Percentiles rank a stretch among this genome's conserved stretches.
These are phyloP conservation scores for Antitype chi DNA, from an alignment of 2,888 invertebrate species.

Conservation along the genomic window DNA sequence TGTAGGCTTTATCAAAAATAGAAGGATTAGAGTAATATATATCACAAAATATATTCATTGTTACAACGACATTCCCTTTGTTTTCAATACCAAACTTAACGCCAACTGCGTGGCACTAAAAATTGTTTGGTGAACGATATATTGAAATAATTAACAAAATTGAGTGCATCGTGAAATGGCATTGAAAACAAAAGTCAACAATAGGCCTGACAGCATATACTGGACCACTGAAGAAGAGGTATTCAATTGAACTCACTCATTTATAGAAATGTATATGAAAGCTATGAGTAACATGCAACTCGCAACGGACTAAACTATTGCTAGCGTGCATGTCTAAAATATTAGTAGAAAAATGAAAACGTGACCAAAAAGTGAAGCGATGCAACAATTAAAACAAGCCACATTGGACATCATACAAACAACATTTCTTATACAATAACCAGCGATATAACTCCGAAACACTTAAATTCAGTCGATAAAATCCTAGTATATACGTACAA, in stretches of 20 bases:
- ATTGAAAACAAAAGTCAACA: slow-evolving; percentile 86
- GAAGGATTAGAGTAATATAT: slow-evolving; percentile 89
- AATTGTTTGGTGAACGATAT: slow-evolving; percentile 27
- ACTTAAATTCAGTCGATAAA: slow-evolving; percentile 85
- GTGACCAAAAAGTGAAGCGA: slow-evolving; percentile 63
- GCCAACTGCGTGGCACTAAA: slow-evolving; percentile 37
- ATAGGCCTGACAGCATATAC: slow-evolving; percentile 85
- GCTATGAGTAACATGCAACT: slow-evolving; percentile 64
- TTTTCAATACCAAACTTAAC: slow-evolving; percentile 84
- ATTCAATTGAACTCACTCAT: slow-evolving; percentile 84
- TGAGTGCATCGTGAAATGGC: slow-evolving; percentile 70
- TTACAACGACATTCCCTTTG: slow-evolving; percentile 82
- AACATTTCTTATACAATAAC: slow-evolving; percentile 72
- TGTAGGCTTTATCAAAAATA: slow-evolving; percentile 90
- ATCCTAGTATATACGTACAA: slow-evolving; percentile 77
- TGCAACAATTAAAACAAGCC: slow-evolving; percentile 72
- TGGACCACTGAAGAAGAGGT: slow-evolving; percentile 90
- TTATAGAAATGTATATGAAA: slow-evolving; percentile 71
- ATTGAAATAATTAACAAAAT: slow-evolving; percentile 41
- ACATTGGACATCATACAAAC: slow-evolving; percentile 74
- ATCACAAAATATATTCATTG: slow-evolving; percentile 91
- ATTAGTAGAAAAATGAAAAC: slow-evolving; percentile 61
- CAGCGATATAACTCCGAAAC: slow-evolving; percentile 77
- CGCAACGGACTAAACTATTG: slow-evolving; percentile 63
- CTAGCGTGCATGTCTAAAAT: slow-evolving; percentile 72